These are phyloP conservation scores for Rhinopomastus cyanomelas DNA, from an alignment of 2,113 vertebrate species.

Conservation along the genomic window DNA sequence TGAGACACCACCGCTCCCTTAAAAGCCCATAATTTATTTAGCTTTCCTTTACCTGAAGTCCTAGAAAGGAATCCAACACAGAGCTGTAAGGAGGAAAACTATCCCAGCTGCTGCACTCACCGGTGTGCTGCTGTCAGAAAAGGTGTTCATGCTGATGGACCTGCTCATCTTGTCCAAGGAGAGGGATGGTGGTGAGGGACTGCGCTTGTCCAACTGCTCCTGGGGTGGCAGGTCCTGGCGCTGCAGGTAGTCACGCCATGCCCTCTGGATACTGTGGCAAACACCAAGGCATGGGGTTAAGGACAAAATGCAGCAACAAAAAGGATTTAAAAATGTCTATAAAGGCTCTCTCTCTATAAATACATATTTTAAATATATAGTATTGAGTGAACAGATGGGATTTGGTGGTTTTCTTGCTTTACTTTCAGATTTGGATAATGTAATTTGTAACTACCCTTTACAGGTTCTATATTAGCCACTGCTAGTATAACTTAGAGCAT, in stretches of 20 bases:
- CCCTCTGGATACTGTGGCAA: slow-evolving; percentile 85
- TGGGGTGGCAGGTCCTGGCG: slow-evolving; percentile 78
- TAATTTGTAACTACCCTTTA: rapidly evolving
- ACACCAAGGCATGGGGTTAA: neutral
- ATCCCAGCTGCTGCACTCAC: slow-evolving; percentile 73
- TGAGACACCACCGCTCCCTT: rapidly evolving
- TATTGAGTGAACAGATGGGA: rapidly evolving
- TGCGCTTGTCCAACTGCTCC: slow-evolving; percentile 79
- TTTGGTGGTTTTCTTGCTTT: rapidly evolving
- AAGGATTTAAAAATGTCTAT: neutral
- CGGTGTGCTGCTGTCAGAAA: slow-evolving; percentile 90
- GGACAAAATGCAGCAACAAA: too few relatives aligned
- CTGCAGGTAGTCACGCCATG: slow-evolving; percentile 87
- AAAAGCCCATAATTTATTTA: neutral
- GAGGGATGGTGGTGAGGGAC: slow-evolving; percentile 84
- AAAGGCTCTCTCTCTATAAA: too few relatives aligned
- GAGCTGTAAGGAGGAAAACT: neutral
- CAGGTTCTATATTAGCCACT: rapidly evolving
- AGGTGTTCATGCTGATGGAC: slow-evolving; percentile 92
- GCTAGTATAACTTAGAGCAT: rapidly evolving
- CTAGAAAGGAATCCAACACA: neutral
- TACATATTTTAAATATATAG: too few relatives aligned
- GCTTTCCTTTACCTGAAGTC: rapidly evolving
- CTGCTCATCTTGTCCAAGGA: slow-evolving; percentile 92
- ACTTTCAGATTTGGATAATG: rapidly evolving